Percentiles rank a stretch among this genome's conserved stretches.
Evolutionary conservation across 1,140 invertebrate species (phyloP).

Genomic region (Fragariocoptes setiger): DNA sequence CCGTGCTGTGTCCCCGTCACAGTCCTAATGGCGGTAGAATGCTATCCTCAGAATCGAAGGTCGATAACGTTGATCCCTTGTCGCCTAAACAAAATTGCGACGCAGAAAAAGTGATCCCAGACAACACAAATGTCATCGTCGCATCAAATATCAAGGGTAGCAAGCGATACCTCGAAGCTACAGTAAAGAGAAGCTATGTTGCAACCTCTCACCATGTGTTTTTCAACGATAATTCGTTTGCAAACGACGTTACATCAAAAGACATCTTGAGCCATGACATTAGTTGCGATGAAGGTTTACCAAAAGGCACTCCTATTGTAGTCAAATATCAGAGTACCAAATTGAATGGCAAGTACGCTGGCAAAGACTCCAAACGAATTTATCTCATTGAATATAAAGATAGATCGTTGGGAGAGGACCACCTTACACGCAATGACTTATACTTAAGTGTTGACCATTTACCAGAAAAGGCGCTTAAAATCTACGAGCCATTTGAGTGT

Average conservation of each 20-base stretch:
- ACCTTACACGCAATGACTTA: slow-evolving; percentile 16
- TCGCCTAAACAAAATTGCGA: slow-evolving; percentile 24
- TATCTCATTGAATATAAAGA: slow-evolving; percentile 19
- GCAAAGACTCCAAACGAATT: slow-evolving; percentile 1
- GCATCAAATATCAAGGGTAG: no score
- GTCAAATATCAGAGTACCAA: no score
- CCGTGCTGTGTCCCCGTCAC: slow-evolving; percentile 13
- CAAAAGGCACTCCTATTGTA: not conserved
- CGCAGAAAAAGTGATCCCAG: slow-evolving; percentile 27
- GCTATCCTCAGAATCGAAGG: slow-evolving; percentile 1
- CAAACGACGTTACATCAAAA: slow-evolving; percentile 18
- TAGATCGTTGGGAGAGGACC: slow-evolving; percentile 14
- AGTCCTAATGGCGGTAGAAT: slow-evolving; percentile 1
- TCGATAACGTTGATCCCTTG: slow-evolving; percentile 14
- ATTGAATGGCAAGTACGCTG: slow-evolving; percentile 6
- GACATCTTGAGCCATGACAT: slow-evolving; percentile 22
- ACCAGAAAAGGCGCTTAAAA: slow-evolving; percentile 19
- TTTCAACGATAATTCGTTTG: slow-evolving; percentile 30
- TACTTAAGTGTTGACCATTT: slow-evolving; percentile 18
- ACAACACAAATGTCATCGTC: no score
- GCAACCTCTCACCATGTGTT: slow-evolving; percentile 25
- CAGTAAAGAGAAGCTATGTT: no score
- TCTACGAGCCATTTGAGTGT: no score
- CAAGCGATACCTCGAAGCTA: slow-evolving; percentile 27
- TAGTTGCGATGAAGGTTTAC: slow-evolving; percentile 12